A percentile compares a stretch with the other conserved stretches of the same genome.
phyloP scores from a whole-genome alignment of 2,888 invertebrate species.

The Pheosia gnoma region DNA sequence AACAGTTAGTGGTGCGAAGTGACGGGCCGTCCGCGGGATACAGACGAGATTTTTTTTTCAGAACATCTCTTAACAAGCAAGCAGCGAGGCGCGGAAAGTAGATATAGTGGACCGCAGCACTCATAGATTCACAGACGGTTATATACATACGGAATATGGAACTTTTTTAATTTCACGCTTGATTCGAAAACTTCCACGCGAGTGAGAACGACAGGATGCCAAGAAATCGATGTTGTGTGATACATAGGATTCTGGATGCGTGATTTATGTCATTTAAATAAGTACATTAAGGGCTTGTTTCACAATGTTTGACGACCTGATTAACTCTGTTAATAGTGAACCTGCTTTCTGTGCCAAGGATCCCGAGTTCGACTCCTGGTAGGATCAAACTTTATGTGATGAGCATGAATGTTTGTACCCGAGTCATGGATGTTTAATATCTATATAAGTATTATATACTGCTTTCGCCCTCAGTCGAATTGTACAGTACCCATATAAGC shows the following conservation, averaged over 20 bases:
- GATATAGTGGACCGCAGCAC: slow-evolving; percentile 35
- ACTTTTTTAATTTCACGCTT: slow-evolving; percentile 82
- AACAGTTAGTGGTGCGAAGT: slow-evolving; percentile 23
- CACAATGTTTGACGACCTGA: too few species aligned
- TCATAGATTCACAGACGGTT: slow-evolving; percentile 48
- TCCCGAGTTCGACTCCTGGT: too few species aligned
- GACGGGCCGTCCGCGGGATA: slow-evolving; percentile 24
- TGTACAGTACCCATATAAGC: too few species aligned
- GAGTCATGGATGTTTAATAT: too few species aligned
- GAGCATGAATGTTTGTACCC: too few species aligned
- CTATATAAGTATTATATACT: too few species aligned
- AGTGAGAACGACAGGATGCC: slow-evolving; percentile 49
- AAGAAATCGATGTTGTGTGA: slow-evolving; percentile 54
- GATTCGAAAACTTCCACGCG: slow-evolving; percentile 65
- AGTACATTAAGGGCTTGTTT: too few species aligned
- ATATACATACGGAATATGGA: slow-evolving; percentile 57
- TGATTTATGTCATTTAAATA: slow-evolving; percentile 38
- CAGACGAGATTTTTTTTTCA: slow-evolving; percentile 43
- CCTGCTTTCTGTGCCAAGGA: too few species aligned
- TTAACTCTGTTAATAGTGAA: too few species aligned
- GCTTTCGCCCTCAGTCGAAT: too few species aligned
- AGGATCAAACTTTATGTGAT: too few species aligned
- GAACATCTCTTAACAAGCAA: slow-evolving; percentile 43
- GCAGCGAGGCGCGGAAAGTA: slow-evolving; percentile 46
- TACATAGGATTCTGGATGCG: slow-evolving; percentile 26